These are phyloP conservation scores for Alosa alosa DNA, from an alignment of 2,113 vertebrate genomes.

Conservation along the genomic window DNA sequence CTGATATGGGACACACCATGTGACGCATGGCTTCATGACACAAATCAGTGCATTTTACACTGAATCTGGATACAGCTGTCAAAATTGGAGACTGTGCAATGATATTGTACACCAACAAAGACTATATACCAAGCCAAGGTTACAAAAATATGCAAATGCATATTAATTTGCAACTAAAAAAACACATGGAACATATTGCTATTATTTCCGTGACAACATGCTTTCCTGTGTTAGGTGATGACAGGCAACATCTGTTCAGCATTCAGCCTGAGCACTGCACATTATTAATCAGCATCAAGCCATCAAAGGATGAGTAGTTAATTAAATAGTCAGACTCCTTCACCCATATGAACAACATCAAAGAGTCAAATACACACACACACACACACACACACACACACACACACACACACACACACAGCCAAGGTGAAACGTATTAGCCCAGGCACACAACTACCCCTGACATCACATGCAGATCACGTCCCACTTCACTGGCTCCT, in stretches of 20 bases:
- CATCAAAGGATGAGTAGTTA: background rate
- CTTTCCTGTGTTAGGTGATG: background rate
- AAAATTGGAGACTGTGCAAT: background rate
- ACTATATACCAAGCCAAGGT: background rate
- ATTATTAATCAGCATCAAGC: background rate
- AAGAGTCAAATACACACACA: background rate
- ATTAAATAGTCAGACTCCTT: background rate
- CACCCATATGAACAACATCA: background rate
- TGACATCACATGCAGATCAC: background rate
- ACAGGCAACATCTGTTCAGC: background rate
- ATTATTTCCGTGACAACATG: constrained; percentile 2
- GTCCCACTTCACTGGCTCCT: background rate
- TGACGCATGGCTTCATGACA: background rate
- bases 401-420: background rate
- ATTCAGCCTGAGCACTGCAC: constrained; percentile 4
- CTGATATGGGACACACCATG: too few species aligned
- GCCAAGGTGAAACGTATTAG: background rate
- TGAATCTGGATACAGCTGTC: background rate
- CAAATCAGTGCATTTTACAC: background rate
- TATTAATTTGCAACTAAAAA: background rate
- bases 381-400: background rate
- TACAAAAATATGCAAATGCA: background rate
- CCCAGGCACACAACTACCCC: background rate
- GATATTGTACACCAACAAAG: background rate
- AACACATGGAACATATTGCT: constrained; percentile 4